Percentiles rank a stretch among this genome's conserved stretches.
Conservation (phyloP, 2,113 vertebrate genomes). For the Nycticorax nycticorax region DNA sequence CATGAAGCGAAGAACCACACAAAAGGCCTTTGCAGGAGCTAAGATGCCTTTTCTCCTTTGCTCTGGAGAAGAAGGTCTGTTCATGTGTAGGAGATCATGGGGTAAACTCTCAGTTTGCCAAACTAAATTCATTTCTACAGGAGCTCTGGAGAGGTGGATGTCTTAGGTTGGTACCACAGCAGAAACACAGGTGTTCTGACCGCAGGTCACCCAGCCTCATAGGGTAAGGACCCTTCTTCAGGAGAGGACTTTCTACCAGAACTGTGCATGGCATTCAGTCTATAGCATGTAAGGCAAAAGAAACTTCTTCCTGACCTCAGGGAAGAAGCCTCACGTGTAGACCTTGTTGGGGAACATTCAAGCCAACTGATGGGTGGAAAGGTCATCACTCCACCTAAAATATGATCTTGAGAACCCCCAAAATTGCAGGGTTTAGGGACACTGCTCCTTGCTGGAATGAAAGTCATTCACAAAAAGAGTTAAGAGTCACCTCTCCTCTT, state of each 20-base stretch:
- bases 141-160: neutral
- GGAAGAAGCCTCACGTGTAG: neutral
- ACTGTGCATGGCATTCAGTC: neutral
- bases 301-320: neutral
- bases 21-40: neutral
- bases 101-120: neutral
- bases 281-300: neutral
- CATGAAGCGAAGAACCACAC: neutral
- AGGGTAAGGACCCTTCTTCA: neutral
- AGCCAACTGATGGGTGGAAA: neutral
- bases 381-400: neutral
- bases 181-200: neutral
- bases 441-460: neutral
- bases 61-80: neutral
- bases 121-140: neutral
- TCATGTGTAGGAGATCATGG: neutral
- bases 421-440: neutral
- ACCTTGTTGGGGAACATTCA: neutral
- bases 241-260: neutral
- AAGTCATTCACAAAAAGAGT: neutral
- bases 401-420: accelerated
- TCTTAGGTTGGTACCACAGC: neutral
- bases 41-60: neutral
- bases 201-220: neutral
- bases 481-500: neutral